Evolutionary conservation across 2,113 vertebrate genomes (phyloP), one percentile per base, ranked within the genome.

Genomic region (Grus americana): DNA sequence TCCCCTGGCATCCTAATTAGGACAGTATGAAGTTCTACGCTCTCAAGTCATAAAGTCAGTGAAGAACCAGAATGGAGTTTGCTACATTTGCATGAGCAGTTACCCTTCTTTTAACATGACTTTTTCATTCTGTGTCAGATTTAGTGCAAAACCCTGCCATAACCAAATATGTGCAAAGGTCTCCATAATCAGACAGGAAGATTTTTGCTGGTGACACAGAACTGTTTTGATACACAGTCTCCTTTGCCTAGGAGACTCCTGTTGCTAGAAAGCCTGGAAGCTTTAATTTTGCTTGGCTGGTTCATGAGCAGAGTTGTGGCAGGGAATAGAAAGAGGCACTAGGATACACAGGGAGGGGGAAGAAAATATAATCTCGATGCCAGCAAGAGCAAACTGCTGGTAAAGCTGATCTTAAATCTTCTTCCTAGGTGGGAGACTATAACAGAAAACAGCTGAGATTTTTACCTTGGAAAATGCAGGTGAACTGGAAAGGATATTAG

Each of bases 361-460:
- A 57, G 61, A 47, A 85, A 79, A 79, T 36, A 85, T 9, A 47
- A 73, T 80, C 70, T 93, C 2, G 3, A 12, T 73, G 36, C 54
- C 66, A 88, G 50, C 62, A 92, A 93, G 89, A 92, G 54, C 49
- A 91, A 95, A 88, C 20, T 85, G 58, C 40, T 94, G 49, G 65
- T 59, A 82, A 0, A 0, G 20, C 50, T 82, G 36, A 88, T 82
- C 66, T 94, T 40, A 93, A 72, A 83, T 76, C 54, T 72, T 54
- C 73, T 55, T 92, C 22, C 63, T 80, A 66, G 42, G 36, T 90
- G 59, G 63, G 47, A 90, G 42, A 38, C 23, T 72, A 7, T 70
- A 84, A 71, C 18, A 42, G 66, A 72, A 88, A 96, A 73, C 30
- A 73, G 40, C 42, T 70, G 59, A 96, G n/a, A 90, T 78, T 86